Conservation (phyloP, 2,113 vertebrate genomes). For the Ovibos moschatus region DNA sequence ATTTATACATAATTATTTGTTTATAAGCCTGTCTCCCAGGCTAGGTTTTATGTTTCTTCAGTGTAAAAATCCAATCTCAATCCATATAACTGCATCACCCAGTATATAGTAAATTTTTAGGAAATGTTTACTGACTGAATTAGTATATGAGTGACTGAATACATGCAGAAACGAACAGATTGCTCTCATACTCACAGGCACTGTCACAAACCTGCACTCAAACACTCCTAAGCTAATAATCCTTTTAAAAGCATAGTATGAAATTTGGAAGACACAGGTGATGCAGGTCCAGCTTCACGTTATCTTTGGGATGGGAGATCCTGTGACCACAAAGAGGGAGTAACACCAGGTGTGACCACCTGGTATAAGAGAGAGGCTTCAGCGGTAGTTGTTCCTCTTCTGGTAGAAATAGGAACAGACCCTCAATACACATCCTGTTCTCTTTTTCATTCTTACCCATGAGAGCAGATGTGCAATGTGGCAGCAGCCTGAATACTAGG, state of each 20-base stretch:
- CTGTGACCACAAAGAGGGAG: neutral
- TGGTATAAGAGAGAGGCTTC: neutral
- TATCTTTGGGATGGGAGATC: neutral
- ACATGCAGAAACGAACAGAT: neutral
- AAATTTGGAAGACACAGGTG: neutral
- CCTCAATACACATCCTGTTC: neutral
- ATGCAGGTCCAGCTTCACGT: neutral
- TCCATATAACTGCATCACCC: neutral
- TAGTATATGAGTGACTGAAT: neutral
- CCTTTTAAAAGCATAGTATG: neutral
- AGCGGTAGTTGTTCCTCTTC: neutral
- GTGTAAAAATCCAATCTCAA: neutral
- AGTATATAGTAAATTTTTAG: neutral
- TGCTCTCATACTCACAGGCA: neutral
- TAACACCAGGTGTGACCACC: neutral
- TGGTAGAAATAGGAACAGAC: neutral
- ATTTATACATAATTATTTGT: neutral
- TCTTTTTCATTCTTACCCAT: neutral
- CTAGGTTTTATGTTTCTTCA: neutral
- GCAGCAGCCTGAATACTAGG: neutral
- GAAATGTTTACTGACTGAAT: neutral
- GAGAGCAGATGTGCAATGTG: neutral
- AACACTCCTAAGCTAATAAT: neutral
- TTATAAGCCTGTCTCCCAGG: neutral
- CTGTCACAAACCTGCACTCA: neutral